phyloP scores from a whole-genome alignment of 2,888 invertebrate species.

The Petrolisthes cinctipes region DNA sequence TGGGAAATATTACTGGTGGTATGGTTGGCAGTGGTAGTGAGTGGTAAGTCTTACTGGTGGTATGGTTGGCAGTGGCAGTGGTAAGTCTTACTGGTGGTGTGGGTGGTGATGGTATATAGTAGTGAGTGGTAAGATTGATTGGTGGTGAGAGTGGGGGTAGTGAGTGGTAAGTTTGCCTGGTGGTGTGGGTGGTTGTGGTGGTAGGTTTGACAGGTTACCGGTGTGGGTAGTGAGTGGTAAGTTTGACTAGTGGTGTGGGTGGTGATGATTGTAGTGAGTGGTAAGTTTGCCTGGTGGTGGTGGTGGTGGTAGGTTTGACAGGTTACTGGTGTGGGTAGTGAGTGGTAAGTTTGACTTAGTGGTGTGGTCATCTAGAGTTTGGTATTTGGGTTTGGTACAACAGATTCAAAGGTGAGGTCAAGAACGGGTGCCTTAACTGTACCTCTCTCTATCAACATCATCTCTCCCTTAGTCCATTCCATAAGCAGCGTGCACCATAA shows the following conservation, averaged over 20 bases:
- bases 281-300: not conserved
- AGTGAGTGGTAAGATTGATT: not conserved
- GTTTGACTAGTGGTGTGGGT: not conserved
- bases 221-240: not conserved
- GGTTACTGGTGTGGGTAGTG: not conserved
- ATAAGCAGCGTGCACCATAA: too few relatives aligned
- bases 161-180: too few relatives aligned
- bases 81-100: not conserved
- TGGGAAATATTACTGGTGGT: not conserved
- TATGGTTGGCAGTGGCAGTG: not conserved
- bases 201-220: too few relatives aligned
- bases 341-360: too few relatives aligned
- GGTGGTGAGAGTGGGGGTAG: not conserved
- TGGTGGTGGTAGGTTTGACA: not conserved
- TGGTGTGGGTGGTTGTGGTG: not conserved
- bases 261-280: not conserved
- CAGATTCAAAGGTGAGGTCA: too few relatives aligned
- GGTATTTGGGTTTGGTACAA: too few relatives aligned
- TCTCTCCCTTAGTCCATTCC: too few relatives aligned
- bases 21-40: not conserved
- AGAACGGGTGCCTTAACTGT: too few relatives aligned
- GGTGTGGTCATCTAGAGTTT: too few relatives aligned
- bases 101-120: not conserved
- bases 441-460: too few relatives aligned
- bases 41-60: not conserved